A percentile compares a stretch with the other conserved stretches of the same genome.
Conservation (phyloP, 2,888 invertebrate genomes). For the Clunio marinus region DNA sequence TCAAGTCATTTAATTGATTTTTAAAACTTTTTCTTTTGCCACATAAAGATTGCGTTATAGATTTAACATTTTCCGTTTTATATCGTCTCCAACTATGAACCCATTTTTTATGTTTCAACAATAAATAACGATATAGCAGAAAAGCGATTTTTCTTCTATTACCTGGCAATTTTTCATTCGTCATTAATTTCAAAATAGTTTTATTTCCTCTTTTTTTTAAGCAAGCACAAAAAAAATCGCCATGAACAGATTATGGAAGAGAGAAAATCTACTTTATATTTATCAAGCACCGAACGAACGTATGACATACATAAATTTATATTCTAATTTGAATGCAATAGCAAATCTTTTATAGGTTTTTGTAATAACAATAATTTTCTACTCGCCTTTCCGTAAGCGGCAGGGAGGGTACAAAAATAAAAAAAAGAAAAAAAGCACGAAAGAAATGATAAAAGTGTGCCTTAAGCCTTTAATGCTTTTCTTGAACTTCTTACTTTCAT, state of each 20-base stretch:
- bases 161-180: constrained; percentile 35
- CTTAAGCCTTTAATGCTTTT: neutral
- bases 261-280: constrained; percentile 14
- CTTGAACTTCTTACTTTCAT: neutral
- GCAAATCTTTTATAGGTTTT: constrained; percentile 22
- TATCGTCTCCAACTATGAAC: constrained; percentile 4
- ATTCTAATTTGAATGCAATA: constrained; percentile 29
- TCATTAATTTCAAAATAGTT: constrained; percentile 29
- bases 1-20: constrained; percentile 14
- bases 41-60: no score
- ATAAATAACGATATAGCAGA: constrained; percentile 9
- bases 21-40: neutral
- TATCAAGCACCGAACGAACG: constrained; percentile 22
- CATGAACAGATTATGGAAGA: neutral
- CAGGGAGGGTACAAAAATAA: neutral
- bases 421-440: neutral
- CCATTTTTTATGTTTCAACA: neutral
- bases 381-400: neutral
- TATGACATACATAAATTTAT: constrained; percentile 28
- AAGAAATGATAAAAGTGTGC: constrained; percentile 8
- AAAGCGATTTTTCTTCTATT: constrained; percentile 31
- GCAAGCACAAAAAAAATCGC: neutral
- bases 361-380: constrained; percentile 24
- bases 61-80: neutral
- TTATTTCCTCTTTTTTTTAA: constrained; percentile 7